A percentile compares a stretch with the other conserved stretches of the same genome.
These are phyloP conservation scores for Leucophenga maculata DNA, from an alignment of 2,888 invertebrate species.

Conservation along the genomic window DNA sequence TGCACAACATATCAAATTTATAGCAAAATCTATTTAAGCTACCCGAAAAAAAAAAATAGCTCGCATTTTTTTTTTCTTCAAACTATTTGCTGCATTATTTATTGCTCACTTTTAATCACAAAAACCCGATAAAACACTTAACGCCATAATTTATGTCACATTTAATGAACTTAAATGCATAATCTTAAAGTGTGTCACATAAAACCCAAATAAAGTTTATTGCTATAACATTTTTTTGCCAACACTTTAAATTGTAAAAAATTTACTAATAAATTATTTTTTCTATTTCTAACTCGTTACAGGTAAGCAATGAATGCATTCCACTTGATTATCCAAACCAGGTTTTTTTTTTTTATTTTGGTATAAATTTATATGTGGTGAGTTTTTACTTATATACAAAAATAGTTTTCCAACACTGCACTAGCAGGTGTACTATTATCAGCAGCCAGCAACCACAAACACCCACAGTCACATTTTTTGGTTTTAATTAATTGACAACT, in stretches of 20 bases:
- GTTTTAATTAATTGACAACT: constrained; percentile 20
- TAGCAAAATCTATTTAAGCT: no score
- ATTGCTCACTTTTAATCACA: no score
- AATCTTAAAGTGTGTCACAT: constrained; percentile 1
- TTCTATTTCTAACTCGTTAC: constrained; percentile 44
- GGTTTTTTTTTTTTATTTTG: not conserved
- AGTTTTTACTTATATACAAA: not conserved
- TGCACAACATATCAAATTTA: no score
- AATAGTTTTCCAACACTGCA: not conserved
- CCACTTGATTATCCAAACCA: not conserved
- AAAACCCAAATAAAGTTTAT: not conserved
- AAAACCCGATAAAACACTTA: constrained; percentile 5
- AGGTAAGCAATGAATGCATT: constrained; percentile 46
- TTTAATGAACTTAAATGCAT: constrained; percentile 6
- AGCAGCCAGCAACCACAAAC: not conserved
- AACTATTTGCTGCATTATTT: no score
- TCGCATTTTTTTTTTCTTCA: no score
- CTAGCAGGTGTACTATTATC: not conserved
- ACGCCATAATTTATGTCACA: constrained; percentile 15
- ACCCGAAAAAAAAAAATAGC: no score
- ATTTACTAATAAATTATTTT: constrained; percentile 21
- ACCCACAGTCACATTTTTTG: constrained; percentile 5
- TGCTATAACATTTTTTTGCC: not conserved
- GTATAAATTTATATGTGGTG: not conserved
- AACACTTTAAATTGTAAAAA: no score